Evolutionary conservation across 1,140 invertebrate genomes (phyloP).

Genomic region (Apis cerana): DNA sequence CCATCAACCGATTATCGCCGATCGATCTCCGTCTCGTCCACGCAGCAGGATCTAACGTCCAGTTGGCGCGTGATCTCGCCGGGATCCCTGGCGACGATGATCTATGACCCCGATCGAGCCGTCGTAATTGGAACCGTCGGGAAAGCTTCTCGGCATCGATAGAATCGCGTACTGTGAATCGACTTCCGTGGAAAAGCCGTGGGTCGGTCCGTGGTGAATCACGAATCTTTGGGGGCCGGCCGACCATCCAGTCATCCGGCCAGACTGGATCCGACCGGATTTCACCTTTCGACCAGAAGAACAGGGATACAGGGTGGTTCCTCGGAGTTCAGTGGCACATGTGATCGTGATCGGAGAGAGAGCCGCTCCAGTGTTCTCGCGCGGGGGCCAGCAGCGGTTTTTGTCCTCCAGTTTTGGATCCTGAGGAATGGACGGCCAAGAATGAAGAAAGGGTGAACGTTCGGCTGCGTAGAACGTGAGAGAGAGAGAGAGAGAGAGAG

Average conservation of each 20-base stretch:
- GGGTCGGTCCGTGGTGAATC: too few relatives aligned
- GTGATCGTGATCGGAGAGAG: conserved; percentile 31
- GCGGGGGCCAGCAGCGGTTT: conserved; percentile 16
- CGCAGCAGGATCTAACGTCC: not conserved
- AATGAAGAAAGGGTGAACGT: conserved; percentile 46
- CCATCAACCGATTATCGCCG: conserved; percentile 14
- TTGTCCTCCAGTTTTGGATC: not conserved
- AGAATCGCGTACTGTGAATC: not conserved
- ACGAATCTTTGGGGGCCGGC: too few relatives aligned
- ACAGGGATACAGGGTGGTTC: conserved; percentile 25
- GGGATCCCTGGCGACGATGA: conserved; percentile 5
- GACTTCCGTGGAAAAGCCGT: not conserved
- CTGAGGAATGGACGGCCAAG: conserved; percentile 17
- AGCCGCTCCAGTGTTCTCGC: conserved; percentile 26
- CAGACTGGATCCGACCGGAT: conserved; percentile 25
- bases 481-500: not conserved
- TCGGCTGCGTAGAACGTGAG: conserved; percentile 27
- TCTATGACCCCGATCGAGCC: conserved; percentile 25
- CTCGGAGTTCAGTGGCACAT: conserved; percentile 40
- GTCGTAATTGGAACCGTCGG: conserved; percentile 10
- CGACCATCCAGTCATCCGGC: not conserved
- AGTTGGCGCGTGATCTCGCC: conserved; percentile 1
- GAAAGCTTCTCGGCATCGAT: not conserved
- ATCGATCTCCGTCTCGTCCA: not conserved
- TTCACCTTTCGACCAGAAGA: conserved; percentile 10